Evolutionary conservation across 2,113 vertebrate genomes (phyloP), one percentile per base, ranked within the genome.

Genomic region (Typhlomys cinereus): DNA sequence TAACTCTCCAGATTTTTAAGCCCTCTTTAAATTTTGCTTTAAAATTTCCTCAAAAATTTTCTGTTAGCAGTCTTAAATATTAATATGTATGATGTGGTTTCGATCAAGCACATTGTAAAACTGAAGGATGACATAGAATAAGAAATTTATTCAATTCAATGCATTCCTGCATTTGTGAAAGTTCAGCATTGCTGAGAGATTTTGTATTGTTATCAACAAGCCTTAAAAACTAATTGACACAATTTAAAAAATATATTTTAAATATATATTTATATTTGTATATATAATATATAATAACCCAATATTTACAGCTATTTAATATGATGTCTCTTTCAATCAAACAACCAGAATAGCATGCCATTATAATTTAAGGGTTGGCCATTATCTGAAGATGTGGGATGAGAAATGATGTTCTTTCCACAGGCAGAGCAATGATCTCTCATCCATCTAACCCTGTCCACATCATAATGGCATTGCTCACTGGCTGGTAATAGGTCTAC

Each of bases 101-200:
- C 89, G 69, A 85, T 50, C 93, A 73, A 93, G n/a, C 61, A 94
- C 84, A 89, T 79, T 54, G 64, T 89, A 89, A 96, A 95, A 92
- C 23, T 89, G 21, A 80, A 88, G 82, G 39, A 80, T 86, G 39
- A 88, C 62, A 64, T 4, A 84, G 27, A 75, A 71, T 75, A 86
- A 70, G 59, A 59, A 64, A 59, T 94, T 48, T 52, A 94, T 69
- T 90, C 25, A 86, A 73, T 62, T 84, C 71, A 92, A 27, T 46
- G 57, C 59, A 87, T 78, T 92, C 14, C 17, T 82, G 0, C 57
- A 4, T 95, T 83, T 88, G 27, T 46, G 54, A 84, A 80, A 74
- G 78, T 69, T 89, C 36, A 90, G 1, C 2, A 78, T 62, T 88
- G 27, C 29, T 67, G 1, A 71, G 3, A 82, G 25, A 76, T 66